phyloP scores from a whole-genome alignment of 2,888 invertebrate genomes.

The Drosophila borborema region DNA sequence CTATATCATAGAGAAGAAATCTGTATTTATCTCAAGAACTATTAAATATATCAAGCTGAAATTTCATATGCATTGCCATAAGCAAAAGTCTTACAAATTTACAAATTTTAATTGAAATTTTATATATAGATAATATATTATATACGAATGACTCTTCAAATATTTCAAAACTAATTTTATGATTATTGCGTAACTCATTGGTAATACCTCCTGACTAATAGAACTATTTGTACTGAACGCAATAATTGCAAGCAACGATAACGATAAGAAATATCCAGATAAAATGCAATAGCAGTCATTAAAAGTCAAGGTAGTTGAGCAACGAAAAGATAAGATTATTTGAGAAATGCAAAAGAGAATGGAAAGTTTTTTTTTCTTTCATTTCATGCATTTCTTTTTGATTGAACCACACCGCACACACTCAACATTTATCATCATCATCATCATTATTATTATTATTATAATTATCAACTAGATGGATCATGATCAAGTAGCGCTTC shows the following conservation, averaged over 20 bases:
- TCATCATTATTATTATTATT: conserved; percentile 13
- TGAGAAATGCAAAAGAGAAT: conserved; percentile 19
- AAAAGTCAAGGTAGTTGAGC: conserved; percentile 2
- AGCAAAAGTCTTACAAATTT: too few species aligned
- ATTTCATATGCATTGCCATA: not conserved
- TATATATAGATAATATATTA: not conserved
- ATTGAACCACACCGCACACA: conserved; percentile 42
- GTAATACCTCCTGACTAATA: conserved; percentile 11
- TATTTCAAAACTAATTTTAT: not conserved
- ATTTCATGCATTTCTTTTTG: conserved; percentile 4
- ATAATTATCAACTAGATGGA: conserved; percentile 33
- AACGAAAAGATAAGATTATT: conserved; percentile 18
- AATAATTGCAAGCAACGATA: not conserved
- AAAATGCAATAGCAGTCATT: not conserved
- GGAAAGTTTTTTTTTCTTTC: not conserved
- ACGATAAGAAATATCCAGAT: not conserved
- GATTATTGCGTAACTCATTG: conserved; percentile 7
- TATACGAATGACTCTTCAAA: not conserved
- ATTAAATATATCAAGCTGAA: not conserved
- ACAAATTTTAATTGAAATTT: too few species aligned
- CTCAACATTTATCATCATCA: conserved; percentile 17
- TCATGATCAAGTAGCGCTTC: conserved; percentile 57
- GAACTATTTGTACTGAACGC: not conserved
- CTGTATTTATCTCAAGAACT: not conserved
- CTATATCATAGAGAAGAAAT: not conserved